Conservation (phyloP, 92 coral and sea anemone genomes). For the Epizoanthus illoricatus region DNA sequence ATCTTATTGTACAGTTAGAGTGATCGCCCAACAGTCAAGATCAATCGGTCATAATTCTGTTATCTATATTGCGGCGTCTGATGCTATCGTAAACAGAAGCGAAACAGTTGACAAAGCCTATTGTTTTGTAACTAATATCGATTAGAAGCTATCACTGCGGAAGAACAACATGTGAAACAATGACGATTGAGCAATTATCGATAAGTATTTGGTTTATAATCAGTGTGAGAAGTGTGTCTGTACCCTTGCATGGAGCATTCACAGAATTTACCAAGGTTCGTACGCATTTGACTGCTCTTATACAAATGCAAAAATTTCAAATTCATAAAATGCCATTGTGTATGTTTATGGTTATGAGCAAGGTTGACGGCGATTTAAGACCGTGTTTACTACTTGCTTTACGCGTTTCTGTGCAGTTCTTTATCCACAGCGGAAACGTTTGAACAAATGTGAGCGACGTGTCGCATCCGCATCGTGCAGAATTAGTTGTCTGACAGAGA, state of each 20-base stretch:
- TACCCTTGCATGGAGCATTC: background rate
- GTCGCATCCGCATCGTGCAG: background rate
- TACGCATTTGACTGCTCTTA: background rate
- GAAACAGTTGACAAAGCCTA: slow-evolving; percentile 7
- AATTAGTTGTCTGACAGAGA: background rate
- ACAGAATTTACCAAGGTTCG: background rate
- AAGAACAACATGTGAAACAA: background rate
- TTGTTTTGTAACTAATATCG: slow-evolving; percentile 1
- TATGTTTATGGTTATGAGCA: slow-evolving; percentile 1
- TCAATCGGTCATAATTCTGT: background rate
- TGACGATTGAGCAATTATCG: background rate
- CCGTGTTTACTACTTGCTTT: slow-evolving; percentile 8
- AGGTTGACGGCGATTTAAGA: slow-evolving; percentile 11
- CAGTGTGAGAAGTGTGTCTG: background rate
- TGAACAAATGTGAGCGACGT: background rate
- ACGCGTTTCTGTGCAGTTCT: background rate
- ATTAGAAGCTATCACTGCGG: background rate
- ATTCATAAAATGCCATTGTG: background rate
- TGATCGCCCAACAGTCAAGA: background rate
- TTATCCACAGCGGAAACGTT: slow-evolving; percentile 1
- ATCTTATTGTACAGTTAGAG: too few relatives aligned
- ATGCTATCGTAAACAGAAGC: background rate
- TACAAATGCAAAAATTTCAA: slow-evolving; percentile 1
- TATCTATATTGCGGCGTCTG: background rate
- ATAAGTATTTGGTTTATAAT: background rate